Percentiles rank a stretch among this genome's conserved stretches.
Conservation (phyloP, 2,797 vertebrate genomes). For the Aulostomus chinensis region DNA sequence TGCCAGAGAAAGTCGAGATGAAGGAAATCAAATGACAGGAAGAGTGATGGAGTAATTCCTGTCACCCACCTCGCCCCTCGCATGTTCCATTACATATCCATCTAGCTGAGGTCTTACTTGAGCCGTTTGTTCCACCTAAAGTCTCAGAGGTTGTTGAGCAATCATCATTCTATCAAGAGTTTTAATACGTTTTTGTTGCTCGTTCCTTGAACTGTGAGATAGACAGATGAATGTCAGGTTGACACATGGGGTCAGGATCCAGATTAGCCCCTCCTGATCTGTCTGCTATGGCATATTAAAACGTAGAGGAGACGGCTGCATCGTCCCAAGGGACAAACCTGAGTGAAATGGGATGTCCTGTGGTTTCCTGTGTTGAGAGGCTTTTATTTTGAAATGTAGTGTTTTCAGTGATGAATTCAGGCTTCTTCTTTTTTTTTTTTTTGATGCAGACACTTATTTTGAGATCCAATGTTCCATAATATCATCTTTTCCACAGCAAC, state of each 20-base stretch:
- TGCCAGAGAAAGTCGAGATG: conserved; percentile 23
- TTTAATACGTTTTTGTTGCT: conserved; percentile 45
- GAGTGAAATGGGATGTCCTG: conserved; percentile 29
- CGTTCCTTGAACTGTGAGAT: conserved; percentile 21
- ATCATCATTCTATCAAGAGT: too few species aligned
- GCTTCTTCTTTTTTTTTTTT: too few species aligned
- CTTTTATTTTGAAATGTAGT: not conserved
- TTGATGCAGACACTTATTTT: too few species aligned
- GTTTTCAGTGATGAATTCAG: too few species aligned
- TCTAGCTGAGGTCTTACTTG: conserved; percentile 37
- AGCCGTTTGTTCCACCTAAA: too few species aligned
- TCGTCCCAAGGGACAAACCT: conserved; percentile 18
- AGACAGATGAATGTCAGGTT: conserved; percentile 51
- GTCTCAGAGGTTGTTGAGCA: conserved; percentile 13
- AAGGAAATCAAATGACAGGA: conserved; percentile 43
- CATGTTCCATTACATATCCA: conserved; percentile 75
- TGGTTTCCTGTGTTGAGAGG: conserved; percentile 37
- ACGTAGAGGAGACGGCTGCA: conserved; percentile 30
- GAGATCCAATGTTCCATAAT: too few species aligned
- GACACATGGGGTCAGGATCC: conserved; percentile 52
- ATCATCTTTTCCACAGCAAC: conserved; percentile 82
- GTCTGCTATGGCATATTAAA: conserved; percentile 69
- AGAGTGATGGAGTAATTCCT: conserved; percentile 81
- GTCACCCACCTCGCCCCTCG: conserved; percentile 42
- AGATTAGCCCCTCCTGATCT: conserved; percentile 54